Base-by-base conservation (phyloP, 2,888 invertebrate species). In the Lasioglossum figueresi region DNA sequence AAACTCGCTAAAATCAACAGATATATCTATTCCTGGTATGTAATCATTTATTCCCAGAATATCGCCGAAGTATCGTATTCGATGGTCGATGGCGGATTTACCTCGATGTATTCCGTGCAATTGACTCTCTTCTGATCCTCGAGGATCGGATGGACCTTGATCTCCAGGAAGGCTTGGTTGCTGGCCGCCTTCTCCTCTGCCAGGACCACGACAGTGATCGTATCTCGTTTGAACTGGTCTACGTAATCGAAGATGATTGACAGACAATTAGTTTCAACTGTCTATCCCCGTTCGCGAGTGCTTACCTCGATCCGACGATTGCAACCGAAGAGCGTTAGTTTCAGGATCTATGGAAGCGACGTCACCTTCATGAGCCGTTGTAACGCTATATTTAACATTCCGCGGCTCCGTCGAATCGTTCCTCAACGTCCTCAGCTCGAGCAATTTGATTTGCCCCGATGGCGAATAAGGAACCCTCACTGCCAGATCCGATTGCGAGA, bases 401-500 rank as follows among this genome's bases (percentile, higher is more conserved):
- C 84, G 87, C 23, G 93, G 82, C n/a, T 59, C 56, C 34, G 84
- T 81, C 2, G 94, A 93, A 68, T 94, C 92, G 80, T 94, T 92
- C 37, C 89, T 90, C 23, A 95, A 85, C 8, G 93, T 92, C 79
- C 93, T 92, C 68, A 93, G 83, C 16, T 87, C 91, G 52, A 94
- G 78, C 70, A 95, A 71, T 12, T 90, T 91, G 23, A 93, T 45
- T 37, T 89, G 86, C 48, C 90, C 77, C 6, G 80, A 12, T 4
- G 56, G 40, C 27, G 81, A 81, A 34, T 93, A 92, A 4, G 95
- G 95, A 73, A 94, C 75, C 63, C 92, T 91, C 63, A 94, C 70
- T 8, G 89, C 91, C 78, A 95, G 80, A 71, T 95, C 91, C 56
- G 95, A 95, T 75, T 95, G 95, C 31, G 95, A 93, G 85, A 94